These are phyloP conservation scores for Neofelis nebulosa DNA, from an alignment of 2,113 vertebrate genomes.

Conservation along the genomic window DNA sequence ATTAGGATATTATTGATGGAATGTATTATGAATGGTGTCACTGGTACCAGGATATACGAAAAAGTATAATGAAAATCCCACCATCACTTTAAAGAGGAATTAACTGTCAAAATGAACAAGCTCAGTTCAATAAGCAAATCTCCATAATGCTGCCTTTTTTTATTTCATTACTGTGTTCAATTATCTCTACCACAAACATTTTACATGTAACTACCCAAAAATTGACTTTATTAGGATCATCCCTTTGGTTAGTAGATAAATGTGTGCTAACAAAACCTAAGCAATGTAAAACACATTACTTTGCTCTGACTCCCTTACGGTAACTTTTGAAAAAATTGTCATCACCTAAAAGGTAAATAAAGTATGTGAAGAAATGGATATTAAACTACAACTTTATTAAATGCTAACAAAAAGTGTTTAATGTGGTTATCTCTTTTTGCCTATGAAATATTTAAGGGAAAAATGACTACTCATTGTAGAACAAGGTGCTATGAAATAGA, in stretches of 20 bases:
- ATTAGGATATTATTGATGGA: slow-evolving; percentile 76
- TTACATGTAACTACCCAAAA: slow-evolving; percentile 79
- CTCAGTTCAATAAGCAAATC: slow-evolving; percentile 73
- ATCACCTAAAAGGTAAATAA: neutral
- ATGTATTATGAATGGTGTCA: slow-evolving; percentile 78
- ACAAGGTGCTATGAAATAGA: neutral
- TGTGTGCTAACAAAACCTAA: neutral
- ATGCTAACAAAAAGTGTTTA: neutral
- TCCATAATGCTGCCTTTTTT: slow-evolving; percentile 65
- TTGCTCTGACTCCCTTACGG: neutral
- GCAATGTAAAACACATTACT: neutral
- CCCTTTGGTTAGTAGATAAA: slow-evolving; percentile 65
- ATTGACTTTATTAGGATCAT: slow-evolving; percentile 73
- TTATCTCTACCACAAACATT: slow-evolving; percentile 79
- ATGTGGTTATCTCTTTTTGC: neutral
- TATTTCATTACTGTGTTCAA: slow-evolving; percentile 67
- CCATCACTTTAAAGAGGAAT: slow-evolving; percentile 30
- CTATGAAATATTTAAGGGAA: neutral
- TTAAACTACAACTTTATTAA: neutral
- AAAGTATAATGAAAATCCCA: slow-evolving; percentile 74
- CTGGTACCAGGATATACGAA: slow-evolving; percentile 77
- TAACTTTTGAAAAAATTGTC: neutral
- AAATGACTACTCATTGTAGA: neutral
- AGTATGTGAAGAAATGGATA: neutral
- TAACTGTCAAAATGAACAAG: slow-evolving; percentile 55